phyloP scores from a whole-genome alignment of 2,113 vertebrate genomes.

The Corythoichthys haematopterus region DNA sequence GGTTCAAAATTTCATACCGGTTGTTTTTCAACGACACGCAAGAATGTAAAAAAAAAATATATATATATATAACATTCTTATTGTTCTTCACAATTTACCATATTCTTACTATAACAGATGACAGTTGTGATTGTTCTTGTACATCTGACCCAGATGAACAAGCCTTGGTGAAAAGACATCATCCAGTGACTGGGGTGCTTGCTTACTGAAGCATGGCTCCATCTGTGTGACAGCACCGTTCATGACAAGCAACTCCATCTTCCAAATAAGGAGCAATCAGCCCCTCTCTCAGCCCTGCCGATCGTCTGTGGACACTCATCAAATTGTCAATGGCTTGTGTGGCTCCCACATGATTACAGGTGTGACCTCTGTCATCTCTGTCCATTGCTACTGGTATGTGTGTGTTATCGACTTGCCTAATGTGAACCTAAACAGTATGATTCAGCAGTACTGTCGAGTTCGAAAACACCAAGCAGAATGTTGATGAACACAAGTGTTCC shows the following conservation, averaged over 20 bases:
- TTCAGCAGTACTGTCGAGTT: constrained; percentile 59
- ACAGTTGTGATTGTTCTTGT: constrained; percentile 4
- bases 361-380: constrained; percentile 55
- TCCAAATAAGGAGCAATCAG: constrained; percentile 57
- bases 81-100: not conserved
- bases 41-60: not conserved
- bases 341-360: constrained; percentile 63
- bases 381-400: constrained; percentile 15
- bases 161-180: constrained; percentile 9
- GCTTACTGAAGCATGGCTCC: constrained; percentile 34
- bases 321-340: constrained; percentile 60
- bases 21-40: not conserved
- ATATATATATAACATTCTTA: not conserved
- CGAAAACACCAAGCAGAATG: constrained; percentile 38
- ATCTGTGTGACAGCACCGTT: constrained; percentile 43
- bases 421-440: constrained; percentile 59
- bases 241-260: constrained; percentile 52
- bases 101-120: not conserved
- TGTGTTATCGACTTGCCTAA: constrained; percentile 50
- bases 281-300: constrained; percentile 33
- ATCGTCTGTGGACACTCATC: constrained; percentile 52
- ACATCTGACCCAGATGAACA: constrained; percentile 11
- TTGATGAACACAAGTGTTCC: constrained; percentile 31
- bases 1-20: not conserved
- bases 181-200: constrained; percentile 22